phyloP scores from a whole-genome alignment of 1,140 invertebrate species.

The Agrypnia vestita region DNA sequence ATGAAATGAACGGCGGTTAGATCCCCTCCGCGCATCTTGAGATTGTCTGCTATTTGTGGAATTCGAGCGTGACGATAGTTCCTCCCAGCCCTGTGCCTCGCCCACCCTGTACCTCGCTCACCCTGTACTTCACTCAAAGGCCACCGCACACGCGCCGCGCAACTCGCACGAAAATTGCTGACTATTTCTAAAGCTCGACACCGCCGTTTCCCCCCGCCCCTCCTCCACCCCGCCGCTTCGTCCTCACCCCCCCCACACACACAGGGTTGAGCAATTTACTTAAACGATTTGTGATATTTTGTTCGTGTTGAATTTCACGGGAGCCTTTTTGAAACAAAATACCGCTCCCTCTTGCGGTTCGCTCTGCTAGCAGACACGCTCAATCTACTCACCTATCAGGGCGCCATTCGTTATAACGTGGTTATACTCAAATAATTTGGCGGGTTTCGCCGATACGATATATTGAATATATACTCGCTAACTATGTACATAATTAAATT shows the following conservation, averaged over 20 bases:
- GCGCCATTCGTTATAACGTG: no score
- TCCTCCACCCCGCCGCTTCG: no score
- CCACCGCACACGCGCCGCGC: conserved; percentile 6
- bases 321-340: conserved; percentile 1
- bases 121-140: not conserved
- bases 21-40: no score
- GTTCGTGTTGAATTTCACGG: conserved; percentile 6
- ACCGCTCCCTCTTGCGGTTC: not conserved
- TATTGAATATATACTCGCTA: no score
- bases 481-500: no score
- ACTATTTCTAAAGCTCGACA: conserved; percentile 10
- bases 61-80: no score
- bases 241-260: not conserved
- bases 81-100: not conserved
- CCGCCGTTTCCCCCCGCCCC: not conserved
- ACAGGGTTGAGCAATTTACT: not conserved
- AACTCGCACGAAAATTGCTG: conserved; percentile 3
- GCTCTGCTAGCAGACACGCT: not conserved
- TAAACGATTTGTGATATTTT: conserved; percentile 14
- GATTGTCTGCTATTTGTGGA: no score
- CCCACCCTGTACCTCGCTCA: not conserved
- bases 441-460: no score
- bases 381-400: no score
- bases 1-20: no score
- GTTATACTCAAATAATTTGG: no score